A percentile compares a stretch with the other conserved stretches of the same genome.
Conservation (phyloP, 2,888 invertebrate genomes). For the Diachrysia chrysitis region DNA sequence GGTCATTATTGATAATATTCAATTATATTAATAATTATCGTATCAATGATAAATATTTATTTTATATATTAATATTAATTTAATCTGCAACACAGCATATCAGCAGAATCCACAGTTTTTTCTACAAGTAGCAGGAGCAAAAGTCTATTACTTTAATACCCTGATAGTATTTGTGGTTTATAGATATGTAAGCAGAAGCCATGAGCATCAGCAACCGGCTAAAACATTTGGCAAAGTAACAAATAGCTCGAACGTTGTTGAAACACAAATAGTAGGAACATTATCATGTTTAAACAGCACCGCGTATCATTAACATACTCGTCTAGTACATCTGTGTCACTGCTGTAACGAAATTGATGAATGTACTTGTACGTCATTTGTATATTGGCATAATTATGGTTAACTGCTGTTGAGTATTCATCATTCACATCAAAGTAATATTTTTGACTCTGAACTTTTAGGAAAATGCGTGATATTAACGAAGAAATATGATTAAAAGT, state of each 20-base stretch:
- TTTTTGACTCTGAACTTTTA: no score
- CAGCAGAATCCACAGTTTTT: no score
- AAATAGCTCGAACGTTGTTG: conserved; percentile 3
- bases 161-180: background rate
- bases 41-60: no score
- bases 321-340: conserved; percentile 9
- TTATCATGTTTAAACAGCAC: conserved; percentile 18
- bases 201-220: background rate
- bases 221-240: background rate
- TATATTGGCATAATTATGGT: background rate
- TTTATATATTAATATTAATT: no score
- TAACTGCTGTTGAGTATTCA: background rate
- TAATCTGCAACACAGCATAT: no score
- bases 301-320: conserved; percentile 18
- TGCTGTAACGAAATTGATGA: conserved; percentile 17
- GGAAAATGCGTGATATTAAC: no score
- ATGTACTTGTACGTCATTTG: conserved; percentile 9
- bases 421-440: no score
- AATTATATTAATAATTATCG: no score
- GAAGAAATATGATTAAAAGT: no score
- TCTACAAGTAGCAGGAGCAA: background rate
- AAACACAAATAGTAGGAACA: conserved; percentile 10
- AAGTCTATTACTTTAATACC: background rate
- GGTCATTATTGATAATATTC: no score
- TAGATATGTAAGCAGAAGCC: background rate